Base-by-base conservation (phyloP, 2,113 vertebrate species). In the Oryzias javanicus region DNA sequence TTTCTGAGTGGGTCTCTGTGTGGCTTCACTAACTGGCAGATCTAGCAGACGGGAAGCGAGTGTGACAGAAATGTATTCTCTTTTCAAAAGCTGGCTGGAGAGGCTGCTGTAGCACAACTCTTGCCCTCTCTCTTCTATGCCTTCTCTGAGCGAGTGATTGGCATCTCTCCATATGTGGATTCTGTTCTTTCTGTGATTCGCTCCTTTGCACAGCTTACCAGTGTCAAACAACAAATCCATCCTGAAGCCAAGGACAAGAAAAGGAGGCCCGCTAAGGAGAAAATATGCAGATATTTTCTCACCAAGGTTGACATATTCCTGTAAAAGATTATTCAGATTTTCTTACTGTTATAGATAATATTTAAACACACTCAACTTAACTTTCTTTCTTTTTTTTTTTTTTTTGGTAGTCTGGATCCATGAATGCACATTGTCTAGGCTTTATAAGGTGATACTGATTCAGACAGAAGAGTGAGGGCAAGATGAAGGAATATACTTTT, bases 61-160 rank as follows among this genome's bases (percentile, higher is more conserved):
- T 84, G 78, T 89, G 87, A 91, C 90, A 90, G 70, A 87, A 87
- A 87, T 79, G 75, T 85, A 83, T 89, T 90, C 79, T 70, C 80
- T 59, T 84, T 79, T 89, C 79, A 88, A 88, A 87, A 72, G 50
- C 70, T 27, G 69, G 60, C 72, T 84, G 76, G 63, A 76, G 78
- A 71, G 57, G 77, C 80, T 68, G 77, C 60, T 7, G 50, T 56
- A 47, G 52, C 69, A 35, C 56, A 53, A 64, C 67, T 64, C 69
- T 57, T 53, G 67, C 67, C 64, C 60, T 61, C 76, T 65, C 60
- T 53, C 27, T 48, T 49, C 53, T 61, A 42, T 57, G 41, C 46
- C 72, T 72, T 73, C 69, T 67, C 67, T 22, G 42, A 45, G 51
- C 54, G 51, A 19, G 72, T 90, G 87, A 91, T 87, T 91, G 89